A percentile compares a stretch with the other conserved stretches of the same genome.
Conservation (phyloP, 23 tunicate genomes). For the Phallusia fumigata region DNA sequence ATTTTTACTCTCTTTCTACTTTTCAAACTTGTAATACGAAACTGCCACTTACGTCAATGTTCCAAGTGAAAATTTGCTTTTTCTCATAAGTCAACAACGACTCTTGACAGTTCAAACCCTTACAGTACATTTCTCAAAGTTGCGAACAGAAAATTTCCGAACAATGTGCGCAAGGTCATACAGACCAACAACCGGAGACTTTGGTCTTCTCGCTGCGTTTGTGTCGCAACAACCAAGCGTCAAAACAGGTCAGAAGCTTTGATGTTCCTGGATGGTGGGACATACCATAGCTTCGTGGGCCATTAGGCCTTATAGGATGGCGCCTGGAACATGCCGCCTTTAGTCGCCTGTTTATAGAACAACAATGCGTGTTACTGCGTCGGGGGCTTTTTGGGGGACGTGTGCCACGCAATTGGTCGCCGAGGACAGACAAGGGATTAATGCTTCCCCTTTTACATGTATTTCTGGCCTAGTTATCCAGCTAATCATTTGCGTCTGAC, state of each 20-base stretch:
- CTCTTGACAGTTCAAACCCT: too few species aligned
- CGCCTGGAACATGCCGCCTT: background rate
- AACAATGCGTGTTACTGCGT: background rate
- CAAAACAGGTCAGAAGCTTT: constrained; percentile 1
- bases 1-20: too few species aligned
- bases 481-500: background rate
- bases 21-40: too few species aligned
- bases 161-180: too few species aligned
- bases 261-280: background rate
- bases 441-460: background rate
- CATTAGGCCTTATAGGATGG: background rate
- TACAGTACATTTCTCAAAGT: too few species aligned
- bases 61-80: too few species aligned
- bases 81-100: too few species aligned
- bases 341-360: background rate
- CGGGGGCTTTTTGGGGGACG: constrained; percentile 12
- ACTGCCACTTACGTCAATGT: too few species aligned
- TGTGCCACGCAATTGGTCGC: background rate
- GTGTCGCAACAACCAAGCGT: background rate
- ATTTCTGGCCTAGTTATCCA: background rate
- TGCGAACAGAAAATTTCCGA: too few species aligned
- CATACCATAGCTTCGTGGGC: background rate
- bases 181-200: too few species aligned
- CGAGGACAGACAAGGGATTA: background rate
- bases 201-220: background rate